Evolutionary conservation across 1,140 invertebrate genomes (phyloP), one percentile per base, ranked within the genome.

Genomic region (Caerostris darwini): DNA sequence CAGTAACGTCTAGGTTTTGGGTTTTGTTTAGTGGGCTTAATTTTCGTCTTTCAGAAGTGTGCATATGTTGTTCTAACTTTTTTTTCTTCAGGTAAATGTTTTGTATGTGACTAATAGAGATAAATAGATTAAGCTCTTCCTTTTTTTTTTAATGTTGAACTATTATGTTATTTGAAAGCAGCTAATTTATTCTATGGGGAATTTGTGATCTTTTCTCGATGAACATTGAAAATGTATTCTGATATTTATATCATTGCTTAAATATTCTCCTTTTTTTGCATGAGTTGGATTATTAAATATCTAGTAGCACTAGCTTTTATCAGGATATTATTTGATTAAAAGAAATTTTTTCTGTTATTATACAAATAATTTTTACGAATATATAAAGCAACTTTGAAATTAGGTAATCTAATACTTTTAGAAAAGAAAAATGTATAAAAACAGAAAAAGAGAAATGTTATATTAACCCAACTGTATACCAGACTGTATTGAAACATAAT

Each of bases 1-100:
- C 17, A 10, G 34, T 77, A 77, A 50, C 71, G 12, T 77, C 50
- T 77, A 10, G 50, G 14, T 50, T 77, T 77, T 53, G 71, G 34
- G 71, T 77, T 77, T 77, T 77, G 71, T 77, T 34, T 53, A 77
- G 71, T 50, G 19, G 71, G 34, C 71, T 77, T 77, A 77, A 77
- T 77, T 77, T 77, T 77, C 34, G 10, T 34, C 34, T 53, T 50
- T 77, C 50, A 77, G 14, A 34, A 5, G 50, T 77, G 34, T 53
- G 7, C 50, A 10, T 5, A 5, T 77, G 71, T 50, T 34, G 34
- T 34, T 34, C 34, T 34, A 77, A 50, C 71, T 77, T 77, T 77
- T n/a, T 77, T 77, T 53, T 50, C 14, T 5, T 19, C 3, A 77
- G 34, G 71, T 77, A 50, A 12, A 12, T 77, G 34, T 77, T 77